phyloP scores from a whole-genome alignment of 1,140 invertebrate species.

The Micrasema minimum region DNA sequence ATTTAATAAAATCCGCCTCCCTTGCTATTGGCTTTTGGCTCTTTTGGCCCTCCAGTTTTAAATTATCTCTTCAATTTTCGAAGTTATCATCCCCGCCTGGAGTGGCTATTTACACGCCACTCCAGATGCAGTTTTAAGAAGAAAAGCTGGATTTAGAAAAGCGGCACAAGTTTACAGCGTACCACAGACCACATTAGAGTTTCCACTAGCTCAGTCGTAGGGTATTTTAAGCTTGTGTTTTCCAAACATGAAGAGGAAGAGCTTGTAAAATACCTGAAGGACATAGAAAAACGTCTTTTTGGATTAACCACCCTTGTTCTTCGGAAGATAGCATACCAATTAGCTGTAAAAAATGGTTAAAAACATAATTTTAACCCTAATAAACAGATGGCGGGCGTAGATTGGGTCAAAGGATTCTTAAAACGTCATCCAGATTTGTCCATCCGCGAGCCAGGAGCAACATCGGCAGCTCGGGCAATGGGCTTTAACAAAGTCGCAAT shows the following conservation, averaged over 20 bases:
- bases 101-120: too few relatives aligned
- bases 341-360: conserved; percentile 2
- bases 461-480: neutral
- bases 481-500: neutral
- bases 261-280: conserved; percentile 49
- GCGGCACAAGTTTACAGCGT: too few relatives aligned
- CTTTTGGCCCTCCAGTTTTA: too few relatives aligned
- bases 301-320: conserved; percentile 33
- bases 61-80: too few relatives aligned
- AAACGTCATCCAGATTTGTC: neutral
- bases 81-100: too few relatives aligned
- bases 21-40: too few relatives aligned
- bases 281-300: conserved; percentile 53
- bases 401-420: neutral
- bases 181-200: neutral
- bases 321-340: neutral
- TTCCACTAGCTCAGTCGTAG: too few relatives aligned
- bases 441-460: neutral
- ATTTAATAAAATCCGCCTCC: too few relatives aligned
- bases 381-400: neutral
- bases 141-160: too few relatives aligned
- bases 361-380: neutral
- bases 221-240: conserved; percentile 40
- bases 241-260: conserved; percentile 53
- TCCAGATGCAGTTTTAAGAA: too few relatives aligned